These are phyloP conservation scores for Lasioglossum leucozonium DNA, from an alignment of 2,888 invertebrate genomes.

Conservation along the genomic window DNA sequence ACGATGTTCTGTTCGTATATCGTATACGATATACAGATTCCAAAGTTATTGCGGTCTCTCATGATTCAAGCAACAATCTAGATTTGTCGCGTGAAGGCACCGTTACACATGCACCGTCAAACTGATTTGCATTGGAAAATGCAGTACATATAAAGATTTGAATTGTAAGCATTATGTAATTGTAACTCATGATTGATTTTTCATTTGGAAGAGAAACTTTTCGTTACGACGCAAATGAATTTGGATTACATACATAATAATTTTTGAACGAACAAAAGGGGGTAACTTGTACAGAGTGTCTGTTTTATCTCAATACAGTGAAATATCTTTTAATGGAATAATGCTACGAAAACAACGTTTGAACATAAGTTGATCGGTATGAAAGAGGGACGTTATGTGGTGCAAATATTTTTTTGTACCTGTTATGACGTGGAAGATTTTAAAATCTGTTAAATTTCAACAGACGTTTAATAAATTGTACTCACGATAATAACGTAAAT, in stretches of 20 bases:
- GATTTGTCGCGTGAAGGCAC: slow-evolving; percentile 52
- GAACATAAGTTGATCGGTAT: not conserved
- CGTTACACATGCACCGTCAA: slow-evolving; percentile 57
- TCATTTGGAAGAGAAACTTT: slow-evolving; percentile 29
- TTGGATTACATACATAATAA: slow-evolving; percentile 48
- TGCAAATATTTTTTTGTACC: too few relatives aligned
- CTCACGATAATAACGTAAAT: too few relatives aligned
- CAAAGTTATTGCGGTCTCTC: slow-evolving; percentile 61
- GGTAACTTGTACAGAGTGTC: slow-evolving; percentile 40
- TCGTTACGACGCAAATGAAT: slow-evolving; percentile 59
- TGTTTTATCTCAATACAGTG: not conserved
- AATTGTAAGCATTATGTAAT: slow-evolving; percentile 16
- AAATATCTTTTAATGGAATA: not conserved
- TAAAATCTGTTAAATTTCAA: not conserved
- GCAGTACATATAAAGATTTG: slow-evolving; percentile 32
- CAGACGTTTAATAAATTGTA: not conserved
- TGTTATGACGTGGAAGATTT: too few relatives aligned
- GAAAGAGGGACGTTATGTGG: not conserved
- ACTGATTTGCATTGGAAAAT: slow-evolving; percentile 50
- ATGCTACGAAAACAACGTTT: not conserved
- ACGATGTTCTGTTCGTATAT: slow-evolving; percentile 62
- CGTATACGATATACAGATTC: slow-evolving; percentile 50
- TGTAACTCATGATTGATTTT: slow-evolving; percentile 34
- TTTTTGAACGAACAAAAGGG: slow-evolving; percentile 54
- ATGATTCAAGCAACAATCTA: slow-evolving; percentile 54